phyloP scores from a whole-genome alignment of 2,888 invertebrate species.

The Proisotoma minuta region DNA sequence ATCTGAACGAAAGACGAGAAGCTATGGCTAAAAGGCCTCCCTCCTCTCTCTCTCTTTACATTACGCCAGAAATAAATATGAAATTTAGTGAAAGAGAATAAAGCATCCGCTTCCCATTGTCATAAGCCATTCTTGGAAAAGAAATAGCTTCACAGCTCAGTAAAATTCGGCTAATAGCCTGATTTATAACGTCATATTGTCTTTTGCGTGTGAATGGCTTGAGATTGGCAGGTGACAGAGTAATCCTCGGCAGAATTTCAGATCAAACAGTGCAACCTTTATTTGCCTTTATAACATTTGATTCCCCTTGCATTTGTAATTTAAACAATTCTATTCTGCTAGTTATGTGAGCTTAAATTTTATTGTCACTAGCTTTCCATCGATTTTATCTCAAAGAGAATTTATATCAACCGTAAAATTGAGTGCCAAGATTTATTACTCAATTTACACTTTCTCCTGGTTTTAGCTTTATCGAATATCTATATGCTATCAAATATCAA shows the following conservation, averaged over 20 bases:
- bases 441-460: neutral
- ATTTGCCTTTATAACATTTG: too few relatives aligned
- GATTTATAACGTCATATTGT: neutral
- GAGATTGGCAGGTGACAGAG: neutral
- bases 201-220: neutral
- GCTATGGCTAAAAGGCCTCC: too few relatives aligned
- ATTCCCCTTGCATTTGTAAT: too few relatives aligned
- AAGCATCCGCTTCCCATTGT: neutral
- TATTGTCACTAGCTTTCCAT: neutral
- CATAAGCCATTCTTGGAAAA: neutral
- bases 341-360: too few relatives aligned
- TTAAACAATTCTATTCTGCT: too few relatives aligned
- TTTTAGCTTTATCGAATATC: too few relatives aligned
- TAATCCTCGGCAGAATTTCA: too few relatives aligned
- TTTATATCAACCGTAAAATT: conserved; percentile 10
- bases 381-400: conserved; percentile 1
- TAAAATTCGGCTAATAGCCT: neutral
- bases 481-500: too few relatives aligned
- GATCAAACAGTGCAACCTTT: too few relatives aligned
- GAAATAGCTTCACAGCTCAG: conserved; percentile 7
- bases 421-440: conserved; percentile 11
- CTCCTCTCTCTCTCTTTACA: neutral
- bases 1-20: too few relatives aligned
- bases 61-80: neutral
- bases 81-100: neutral